Percentiles rank a stretch among this genome's conserved stretches.
These are phyloP conservation scores for Pavo muticus DNA, from an alignment of 2,113 vertebrate species.

Conservation along the genomic window DNA sequence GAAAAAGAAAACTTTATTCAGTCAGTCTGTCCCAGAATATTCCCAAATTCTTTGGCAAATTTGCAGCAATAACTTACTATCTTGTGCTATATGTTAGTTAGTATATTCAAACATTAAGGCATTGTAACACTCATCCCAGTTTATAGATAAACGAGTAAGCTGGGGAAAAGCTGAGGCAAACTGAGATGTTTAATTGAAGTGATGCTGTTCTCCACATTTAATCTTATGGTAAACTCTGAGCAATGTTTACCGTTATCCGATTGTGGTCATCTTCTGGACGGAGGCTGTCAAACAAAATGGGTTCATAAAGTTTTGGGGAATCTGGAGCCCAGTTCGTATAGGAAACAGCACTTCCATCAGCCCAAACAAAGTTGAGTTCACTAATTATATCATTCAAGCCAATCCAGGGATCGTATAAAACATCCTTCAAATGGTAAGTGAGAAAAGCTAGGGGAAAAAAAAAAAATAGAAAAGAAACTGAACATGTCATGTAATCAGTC, in stretches of 20 bases:
- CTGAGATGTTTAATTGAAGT: neutral
- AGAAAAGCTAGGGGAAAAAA: conserved; percentile 82
- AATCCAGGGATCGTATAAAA: conserved; percentile 82
- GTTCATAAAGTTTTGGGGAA: conserved; percentile 40
- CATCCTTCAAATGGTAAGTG: conserved; percentile 79
- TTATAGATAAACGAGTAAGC: neutral
- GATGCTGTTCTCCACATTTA: neutral
- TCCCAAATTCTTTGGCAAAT: neutral
- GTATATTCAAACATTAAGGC: neutral
- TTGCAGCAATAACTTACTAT: neutral
- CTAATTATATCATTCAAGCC: conserved; percentile 89
- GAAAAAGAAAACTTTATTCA: neutral
- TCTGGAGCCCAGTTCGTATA: conserved; percentile 53
- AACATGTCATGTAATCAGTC: neutral
- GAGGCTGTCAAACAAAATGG: neutral
- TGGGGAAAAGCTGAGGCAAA: neutral
- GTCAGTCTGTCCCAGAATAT: neutral
- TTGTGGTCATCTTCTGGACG: conserved; percentile 24
- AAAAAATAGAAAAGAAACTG: neutral
- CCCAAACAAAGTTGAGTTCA: conserved; percentile 90
- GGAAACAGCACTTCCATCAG: conserved; percentile 82
- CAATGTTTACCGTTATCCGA: neutral
- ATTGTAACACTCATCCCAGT: neutral
- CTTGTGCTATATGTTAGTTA: neutral
- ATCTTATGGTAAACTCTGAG: neutral